Evolutionary conservation across 2,797 vertebrate species (phyloP).

Genomic region (Mus spretus): DNA sequence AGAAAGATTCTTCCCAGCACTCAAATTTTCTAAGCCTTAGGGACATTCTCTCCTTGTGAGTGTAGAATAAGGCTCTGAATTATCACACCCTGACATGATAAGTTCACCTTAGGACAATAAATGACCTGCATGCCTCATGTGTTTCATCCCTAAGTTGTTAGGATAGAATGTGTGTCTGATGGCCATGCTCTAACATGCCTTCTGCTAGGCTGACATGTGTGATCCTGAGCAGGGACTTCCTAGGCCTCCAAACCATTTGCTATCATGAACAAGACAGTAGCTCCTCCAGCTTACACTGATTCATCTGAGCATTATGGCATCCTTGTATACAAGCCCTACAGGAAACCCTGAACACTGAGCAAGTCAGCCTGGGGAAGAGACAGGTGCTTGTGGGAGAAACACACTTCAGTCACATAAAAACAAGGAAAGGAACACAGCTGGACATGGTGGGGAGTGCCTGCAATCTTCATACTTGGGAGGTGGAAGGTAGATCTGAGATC

Average conservation of each 20-base stretch:
- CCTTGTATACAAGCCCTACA: background rate
- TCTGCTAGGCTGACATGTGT: background rate
- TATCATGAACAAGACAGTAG: background rate
- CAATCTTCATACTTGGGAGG: background rate
- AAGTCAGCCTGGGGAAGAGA: background rate
- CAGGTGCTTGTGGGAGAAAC: background rate
- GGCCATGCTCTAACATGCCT: slow-evolving; percentile 24
- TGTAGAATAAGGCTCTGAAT: background rate
- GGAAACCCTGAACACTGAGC: background rate
- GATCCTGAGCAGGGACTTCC: slow-evolving; percentile 1
- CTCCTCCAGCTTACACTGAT: background rate
- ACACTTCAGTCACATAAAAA: slow-evolving; percentile 8
- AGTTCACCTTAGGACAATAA: slow-evolving; percentile 7
- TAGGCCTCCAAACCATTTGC: background rate
- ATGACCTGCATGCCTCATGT: background rate
- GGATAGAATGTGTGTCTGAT: background rate
- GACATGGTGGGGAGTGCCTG: background rate
- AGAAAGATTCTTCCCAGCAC: slow-evolving; percentile 6
- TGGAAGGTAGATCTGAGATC: background rate
- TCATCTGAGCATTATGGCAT: background rate
- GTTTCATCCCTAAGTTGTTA: background rate
- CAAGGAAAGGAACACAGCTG: background rate
- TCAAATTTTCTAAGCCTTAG: slow-evolving; percentile 57
- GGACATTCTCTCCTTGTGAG: background rate
- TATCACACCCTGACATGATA: background rate